Evolutionary conservation across 2,888 invertebrate species (phyloP).

Genomic region (Cerceris rybyensis): DNA sequence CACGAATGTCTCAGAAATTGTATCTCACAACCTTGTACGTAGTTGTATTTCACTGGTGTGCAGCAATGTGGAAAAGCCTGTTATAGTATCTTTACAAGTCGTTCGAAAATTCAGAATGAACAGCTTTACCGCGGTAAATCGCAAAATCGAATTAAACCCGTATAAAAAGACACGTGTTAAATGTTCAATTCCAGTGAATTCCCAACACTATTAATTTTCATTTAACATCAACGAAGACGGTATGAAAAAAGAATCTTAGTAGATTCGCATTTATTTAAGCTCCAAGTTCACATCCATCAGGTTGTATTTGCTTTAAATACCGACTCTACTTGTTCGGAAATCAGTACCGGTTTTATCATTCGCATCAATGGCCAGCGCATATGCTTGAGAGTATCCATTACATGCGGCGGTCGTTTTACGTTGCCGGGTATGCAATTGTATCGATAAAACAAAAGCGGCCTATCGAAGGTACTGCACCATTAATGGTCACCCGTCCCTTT

Average conservation of each 20-base stretch:
- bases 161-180: too few species aligned
- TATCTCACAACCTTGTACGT: too few species aligned
- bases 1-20: too few species aligned
- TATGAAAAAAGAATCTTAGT: neutral
- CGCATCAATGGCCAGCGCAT: conserved; percentile 60
- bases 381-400: conserved; percentile 61
- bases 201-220: neutral
- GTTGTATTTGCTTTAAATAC: conserved; percentile 10
- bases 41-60: too few species aligned
- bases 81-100: too few species aligned
- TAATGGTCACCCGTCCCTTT: conserved; percentile 63
- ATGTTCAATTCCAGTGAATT: too few species aligned
- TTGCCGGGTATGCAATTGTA: conserved; percentile 62
- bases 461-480: conserved; percentile 63
- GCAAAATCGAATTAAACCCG: too few species aligned
- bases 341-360: conserved; percentile 63
- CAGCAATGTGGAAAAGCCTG: too few species aligned
- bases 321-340: conserved; percentile 46
- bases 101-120: too few species aligned
- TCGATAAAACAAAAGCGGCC: conserved; percentile 68
- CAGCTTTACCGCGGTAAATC: too few species aligned
- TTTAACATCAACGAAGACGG: neutral
- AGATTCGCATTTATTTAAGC: neutral
- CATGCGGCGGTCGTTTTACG: conserved; percentile 50
- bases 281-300: neutral